Base-by-base conservation (phyloP, 30 jellyfish, hydroid and myxozoan genomes). In the Chrysaora quinquecirrha region DNA sequence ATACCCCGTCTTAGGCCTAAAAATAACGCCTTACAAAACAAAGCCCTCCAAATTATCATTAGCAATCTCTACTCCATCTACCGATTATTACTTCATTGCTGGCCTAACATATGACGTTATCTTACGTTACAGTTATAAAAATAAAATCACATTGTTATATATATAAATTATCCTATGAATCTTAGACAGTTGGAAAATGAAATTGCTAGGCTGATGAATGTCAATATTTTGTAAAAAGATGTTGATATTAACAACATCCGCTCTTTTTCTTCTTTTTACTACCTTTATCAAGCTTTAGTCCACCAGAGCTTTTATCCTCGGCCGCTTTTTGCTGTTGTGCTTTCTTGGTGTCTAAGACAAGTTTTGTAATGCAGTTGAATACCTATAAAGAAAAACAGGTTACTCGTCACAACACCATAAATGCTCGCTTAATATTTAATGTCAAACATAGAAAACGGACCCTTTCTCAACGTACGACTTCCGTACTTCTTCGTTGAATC, bases 241-340 rank as follows among this genome's bases (percentile, higher is more conserved):
- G n/a, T 50, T 50, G 12, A n/a, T 48, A 30, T 52, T 52, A 80
- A 58, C 96, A 94, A 65, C 99, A 94, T 30, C 87, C 82, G 28
- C 85, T 67, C 70, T 94, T 94, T 54, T 75, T 78, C 87, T 88
- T 76, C 48, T 78, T 76, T 80, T 71, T 75, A 27, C 76, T 49
- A 48, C 69, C 74, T 63, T 83, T 83, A 20, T 83, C 96, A 60
- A 83, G 90, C 87, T 81, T 78, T 68, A 86, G 67, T n/a, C 96
- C 96, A 32, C 98, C 98, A 21, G 87, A 89, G 27, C 93, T 49
- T 47, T 87, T 94, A 67, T 67, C 90, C 43, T 94, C 97, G 61
- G 75, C 77, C 27, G 94, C 99, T 64, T 87, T 94, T 48, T 83
- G 94, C 60, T 78, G 95, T 60, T 94, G 99, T 20, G 94, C 99